Base-by-base conservation (phyloP, 2,888 invertebrate species). In the Hydraecia micacea region DNA sequence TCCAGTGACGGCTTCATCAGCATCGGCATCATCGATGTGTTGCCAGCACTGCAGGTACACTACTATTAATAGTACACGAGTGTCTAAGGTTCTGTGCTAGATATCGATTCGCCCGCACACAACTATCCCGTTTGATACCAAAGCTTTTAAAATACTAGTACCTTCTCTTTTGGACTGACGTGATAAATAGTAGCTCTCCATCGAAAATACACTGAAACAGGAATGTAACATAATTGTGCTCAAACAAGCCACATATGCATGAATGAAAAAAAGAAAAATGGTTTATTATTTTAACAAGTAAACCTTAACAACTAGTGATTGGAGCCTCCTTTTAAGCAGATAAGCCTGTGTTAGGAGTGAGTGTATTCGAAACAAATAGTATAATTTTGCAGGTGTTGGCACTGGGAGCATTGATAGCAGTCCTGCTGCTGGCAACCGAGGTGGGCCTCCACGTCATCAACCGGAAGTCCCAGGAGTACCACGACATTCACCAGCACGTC, bases 11-110 rank as follows among this genome's bases (percentile, higher is more conserved):
- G 97, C 62, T 97, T 97, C 92, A 95, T 97, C 72, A 97, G 97
- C 87, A 97, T 97, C 86, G 96, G 97, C n/a, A 89, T 97, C 71
- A 91, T 92, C 6, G 97, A 97, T 91, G 97, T 97, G 87, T 94
- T 97, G 81, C 97, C 97, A 58, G 97, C 97, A 1, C 90, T 96
- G 75, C 93, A 95, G 88, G 96, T 78, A 42, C 58, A 28, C 28
- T 25, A 8, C 3, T 9, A 11, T 55, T 55, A n/a, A 58, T 21
- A 28, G 8, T 9, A 32, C 25, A 66, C 1, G 25, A 25, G 25
- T 18, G 25, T 9, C 25, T 25, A 7, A 11, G 46, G 6, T 46
- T 32, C 46, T 46, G 32, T 25, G 70, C n/a, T 58, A 18, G n/a
- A 58, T 18, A 36, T 18, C 6, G n/a, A 28, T 52, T 21, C 52